phyloP scores from a whole-genome alignment of 2,888 invertebrate species.

The Myopa testacea region DNA sequence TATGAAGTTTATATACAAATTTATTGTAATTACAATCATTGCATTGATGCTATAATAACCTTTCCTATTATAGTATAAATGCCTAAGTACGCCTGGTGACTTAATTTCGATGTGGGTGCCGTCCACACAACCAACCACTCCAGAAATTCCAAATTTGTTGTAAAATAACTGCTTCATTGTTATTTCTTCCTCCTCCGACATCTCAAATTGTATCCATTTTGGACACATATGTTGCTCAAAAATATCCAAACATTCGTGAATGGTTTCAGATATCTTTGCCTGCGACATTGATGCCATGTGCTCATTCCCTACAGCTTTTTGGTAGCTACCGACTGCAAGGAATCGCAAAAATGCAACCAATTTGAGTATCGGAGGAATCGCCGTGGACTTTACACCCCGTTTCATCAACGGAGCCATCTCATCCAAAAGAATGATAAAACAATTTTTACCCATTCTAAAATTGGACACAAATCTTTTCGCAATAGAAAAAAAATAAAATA shows the following conservation, averaged over 20 bases:
- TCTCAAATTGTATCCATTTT: not conserved
- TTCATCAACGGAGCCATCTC: conserved; percentile 3
- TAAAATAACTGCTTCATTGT: not conserved
- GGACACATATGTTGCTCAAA: not conserved
- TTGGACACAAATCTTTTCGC: not conserved
- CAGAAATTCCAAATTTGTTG: not conserved
- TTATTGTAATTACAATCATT: no score
- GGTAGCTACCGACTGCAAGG: not conserved
- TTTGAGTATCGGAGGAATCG: not conserved
- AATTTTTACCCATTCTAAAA: not conserved
- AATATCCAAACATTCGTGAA: not conserved
- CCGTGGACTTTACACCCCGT: not conserved
- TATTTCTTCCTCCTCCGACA: not conserved
- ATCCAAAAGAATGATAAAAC: not conserved
- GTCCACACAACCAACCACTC: conserved; percentile 4
- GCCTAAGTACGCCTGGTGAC: not conserved
- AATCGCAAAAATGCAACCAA: not conserved
- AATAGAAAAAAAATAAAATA: not conserved
- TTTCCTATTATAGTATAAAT: conserved; percentile 1
- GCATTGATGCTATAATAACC: no score
- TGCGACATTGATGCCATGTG: not conserved
- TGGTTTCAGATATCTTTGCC: not conserved
- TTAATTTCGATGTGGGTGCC: not conserved
- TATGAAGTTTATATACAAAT: no score
- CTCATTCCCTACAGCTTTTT: not conserved